Evolutionary conservation across 2,797 vertebrate genomes (phyloP).

Genomic region (Lycodopsis pacificus): DNA sequence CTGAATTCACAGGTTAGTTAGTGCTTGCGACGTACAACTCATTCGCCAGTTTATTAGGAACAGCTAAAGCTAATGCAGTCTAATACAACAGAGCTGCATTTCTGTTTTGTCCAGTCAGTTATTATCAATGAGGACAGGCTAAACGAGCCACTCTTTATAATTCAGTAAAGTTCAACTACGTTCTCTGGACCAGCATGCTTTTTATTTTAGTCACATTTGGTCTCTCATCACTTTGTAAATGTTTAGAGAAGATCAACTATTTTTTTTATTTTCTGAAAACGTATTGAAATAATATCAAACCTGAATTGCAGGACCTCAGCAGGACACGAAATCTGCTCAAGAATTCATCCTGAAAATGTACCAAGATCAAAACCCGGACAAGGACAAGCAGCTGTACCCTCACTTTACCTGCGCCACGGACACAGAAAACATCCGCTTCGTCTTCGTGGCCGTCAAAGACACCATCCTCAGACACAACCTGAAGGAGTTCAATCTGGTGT

Average conservation of each 20-base stretch:
- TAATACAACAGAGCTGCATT: neutral
- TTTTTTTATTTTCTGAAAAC: neutral
- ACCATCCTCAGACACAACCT: slow-evolving; percentile 92
- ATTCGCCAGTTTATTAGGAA: neutral
- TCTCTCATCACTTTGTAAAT: neutral
- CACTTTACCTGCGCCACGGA: slow-evolving; percentile 93
- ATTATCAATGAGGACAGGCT: neutral
- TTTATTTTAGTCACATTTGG: neutral
- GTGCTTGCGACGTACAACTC: neutral
- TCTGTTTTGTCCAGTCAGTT: neutral
- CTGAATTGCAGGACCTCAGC: slow-evolving; percentile 83
- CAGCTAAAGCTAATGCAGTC: slow-evolving; percentile 1
- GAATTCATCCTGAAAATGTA: slow-evolving; percentile 93
- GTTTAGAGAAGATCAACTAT: neutral
- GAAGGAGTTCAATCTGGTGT: slow-evolving; percentile 89
- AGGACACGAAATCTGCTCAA: slow-evolving; percentile 85
- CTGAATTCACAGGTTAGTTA: slow-evolving; percentile 87
- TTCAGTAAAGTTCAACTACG: neutral
- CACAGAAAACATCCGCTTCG: slow-evolving; percentile 92
- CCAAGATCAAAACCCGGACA: slow-evolving; percentile 90
- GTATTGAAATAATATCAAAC: neutral
- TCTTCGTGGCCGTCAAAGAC: slow-evolving; percentile 92
- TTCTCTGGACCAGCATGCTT: neutral
- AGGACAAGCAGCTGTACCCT: slow-evolving; percentile 90
- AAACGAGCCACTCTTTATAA: neutral